A percentile compares a stretch with the other conserved stretches of the same genome.
phyloP scores from a whole-genome alignment of 2,797 vertebrate species.

The Hyperoplus immaculatus region DNA sequence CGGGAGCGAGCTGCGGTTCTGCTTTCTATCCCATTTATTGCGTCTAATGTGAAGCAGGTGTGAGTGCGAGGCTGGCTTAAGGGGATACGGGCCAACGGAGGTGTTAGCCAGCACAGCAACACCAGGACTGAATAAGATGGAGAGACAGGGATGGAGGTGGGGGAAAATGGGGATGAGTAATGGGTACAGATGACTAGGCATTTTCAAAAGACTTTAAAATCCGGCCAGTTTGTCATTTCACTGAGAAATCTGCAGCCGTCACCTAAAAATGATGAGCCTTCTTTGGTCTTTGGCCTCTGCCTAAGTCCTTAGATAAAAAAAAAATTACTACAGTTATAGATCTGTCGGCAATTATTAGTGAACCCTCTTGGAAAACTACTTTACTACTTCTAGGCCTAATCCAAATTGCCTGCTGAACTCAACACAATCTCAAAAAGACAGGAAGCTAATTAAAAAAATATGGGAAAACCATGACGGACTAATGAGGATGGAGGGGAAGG shows the following conservation, averaged over 20 bases:
- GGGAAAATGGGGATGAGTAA: slow-evolving; percentile 41
- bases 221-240: background rate
- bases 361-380: no score
- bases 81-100: slow-evolving; percentile 25
- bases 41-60: slow-evolving; percentile 78
- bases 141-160: slow-evolving; percentile 16
- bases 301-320: no score
- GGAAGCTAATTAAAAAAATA: background rate
- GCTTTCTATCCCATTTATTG: slow-evolving; percentile 64
- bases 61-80: slow-evolving; percentile 37
- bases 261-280: no score
- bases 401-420: background rate
- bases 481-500: background rate
- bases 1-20: slow-evolving; percentile 54
- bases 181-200: slow-evolving; percentile 28
- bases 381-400: background rate
- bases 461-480: background rate
- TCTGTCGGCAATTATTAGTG: no score
- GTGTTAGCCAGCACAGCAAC: slow-evolving; percentile 46
- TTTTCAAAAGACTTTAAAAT: slow-evolving; percentile 15
- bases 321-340: no score
- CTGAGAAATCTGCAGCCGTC: no score
- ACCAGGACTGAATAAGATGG: slow-evolving; percentile 34
- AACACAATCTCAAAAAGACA: background rate
- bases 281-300: no score